These are phyloP conservation scores for Macroramphosus scolopax DNA, from an alignment of 2,797 vertebrate species.

Conservation along the genomic window DNA sequence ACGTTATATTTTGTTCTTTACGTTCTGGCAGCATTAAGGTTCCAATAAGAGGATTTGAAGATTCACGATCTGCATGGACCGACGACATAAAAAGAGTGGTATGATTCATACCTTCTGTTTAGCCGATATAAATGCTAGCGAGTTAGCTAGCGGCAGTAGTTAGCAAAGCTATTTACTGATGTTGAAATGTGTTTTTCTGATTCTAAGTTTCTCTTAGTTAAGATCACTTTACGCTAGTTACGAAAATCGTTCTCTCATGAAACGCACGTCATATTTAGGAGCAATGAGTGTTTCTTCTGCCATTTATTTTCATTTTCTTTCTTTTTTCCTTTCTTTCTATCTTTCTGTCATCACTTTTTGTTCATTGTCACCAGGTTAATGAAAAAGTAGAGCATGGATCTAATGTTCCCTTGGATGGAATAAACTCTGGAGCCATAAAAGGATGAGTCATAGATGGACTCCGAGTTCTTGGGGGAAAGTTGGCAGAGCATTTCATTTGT, in stretches of 20 bases:
- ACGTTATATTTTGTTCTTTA: neutral
- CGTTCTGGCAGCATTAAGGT: neutral
- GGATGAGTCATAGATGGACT: constrained; percentile 78
- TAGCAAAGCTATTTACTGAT: too few relatives aligned
- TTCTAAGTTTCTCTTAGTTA: too few relatives aligned
- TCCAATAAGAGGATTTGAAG: neutral
- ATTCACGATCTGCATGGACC: neutral
- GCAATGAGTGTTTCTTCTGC: neutral
- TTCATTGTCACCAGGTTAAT: constrained; percentile 52
- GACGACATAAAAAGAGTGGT: constrained; percentile 33
- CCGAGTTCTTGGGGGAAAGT: constrained; percentile 77
- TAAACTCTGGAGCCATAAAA: constrained; percentile 31
- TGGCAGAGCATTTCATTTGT: constrained; percentile 77
- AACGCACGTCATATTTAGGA: neutral
- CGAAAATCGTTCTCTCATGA: too few relatives aligned
- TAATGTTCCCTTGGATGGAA: constrained; percentile 37
- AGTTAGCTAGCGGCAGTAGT: constrained; percentile 25
- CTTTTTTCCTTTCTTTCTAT: constrained; percentile 4
- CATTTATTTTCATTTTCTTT: constrained; percentile 1
- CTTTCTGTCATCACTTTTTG: constrained; percentile 20
- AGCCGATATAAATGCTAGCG: constrained; percentile 4
- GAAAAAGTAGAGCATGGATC: constrained; percentile 22
- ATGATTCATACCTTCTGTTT: constrained; percentile 20
- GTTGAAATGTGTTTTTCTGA: too few relatives aligned
- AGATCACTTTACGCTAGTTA: too few relatives aligned